Evolutionary conservation across 2,797 vertebrate genomes (phyloP).

Genomic region (Sebastiscus tertius): DNA sequence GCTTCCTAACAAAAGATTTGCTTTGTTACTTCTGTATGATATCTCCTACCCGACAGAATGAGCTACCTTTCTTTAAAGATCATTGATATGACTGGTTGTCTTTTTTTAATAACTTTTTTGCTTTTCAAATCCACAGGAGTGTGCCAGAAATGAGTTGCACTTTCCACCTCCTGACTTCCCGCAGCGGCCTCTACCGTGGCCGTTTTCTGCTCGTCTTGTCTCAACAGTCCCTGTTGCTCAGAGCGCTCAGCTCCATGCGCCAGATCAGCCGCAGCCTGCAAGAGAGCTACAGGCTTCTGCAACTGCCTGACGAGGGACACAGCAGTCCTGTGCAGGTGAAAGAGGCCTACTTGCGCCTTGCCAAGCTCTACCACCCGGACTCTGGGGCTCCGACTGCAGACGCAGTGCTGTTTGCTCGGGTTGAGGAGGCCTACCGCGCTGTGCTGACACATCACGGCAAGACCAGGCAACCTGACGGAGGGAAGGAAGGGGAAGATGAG

Average conservation of each 20-base stretch:
- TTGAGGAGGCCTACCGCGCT: constrained; percentile 90
- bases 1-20: background rate
- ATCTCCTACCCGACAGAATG: background rate
- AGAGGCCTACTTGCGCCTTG: constrained; percentile 87
- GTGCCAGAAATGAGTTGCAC: constrained; percentile 67
- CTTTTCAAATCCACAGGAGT: constrained; percentile 19
- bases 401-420: constrained; percentile 82
- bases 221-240: constrained; percentile 17
- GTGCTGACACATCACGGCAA: constrained; percentile 83
- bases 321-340: constrained; percentile 86
- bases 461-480: constrained; percentile 27
- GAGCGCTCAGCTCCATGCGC: constrained; percentile 47
- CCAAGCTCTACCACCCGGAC: constrained; percentile 94
- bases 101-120: background rate
- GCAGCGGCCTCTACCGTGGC: constrained; percentile 20
- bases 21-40: background rate
- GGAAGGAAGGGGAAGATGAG: constrained; percentile 80
- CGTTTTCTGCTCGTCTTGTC: constrained; percentile 42
- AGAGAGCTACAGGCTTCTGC: constrained; percentile 88
- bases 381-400: constrained; percentile 85
- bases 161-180: constrained; percentile 51
- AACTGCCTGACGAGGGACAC: constrained; percentile 81
- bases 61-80: background rate
- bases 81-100: background rate
- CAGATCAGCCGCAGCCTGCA: constrained; percentile 68